A percentile compares a stretch with the other conserved stretches of the same genome.
These are phyloP conservation scores for Aricia artaxerxes DNA, from an alignment of 2,888 invertebrate species.

Conservation along the genomic window DNA sequence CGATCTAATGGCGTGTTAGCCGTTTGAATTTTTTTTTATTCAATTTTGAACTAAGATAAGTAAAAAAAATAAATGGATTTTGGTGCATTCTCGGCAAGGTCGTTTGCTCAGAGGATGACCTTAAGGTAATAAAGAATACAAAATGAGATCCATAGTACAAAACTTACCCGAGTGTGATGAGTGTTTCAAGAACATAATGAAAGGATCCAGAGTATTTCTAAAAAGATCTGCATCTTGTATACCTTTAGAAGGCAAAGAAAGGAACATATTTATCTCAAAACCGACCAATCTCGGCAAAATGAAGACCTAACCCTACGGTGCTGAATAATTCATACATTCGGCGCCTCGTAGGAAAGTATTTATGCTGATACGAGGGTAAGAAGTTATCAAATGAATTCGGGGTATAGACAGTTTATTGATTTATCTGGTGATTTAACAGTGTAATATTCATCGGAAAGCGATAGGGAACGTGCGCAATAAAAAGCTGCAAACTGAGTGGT, in stretches of 20 bases:
- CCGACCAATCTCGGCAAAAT: constrained; percentile 28
- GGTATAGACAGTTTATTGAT: constrained; percentile 2
- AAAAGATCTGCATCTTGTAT: background rate
- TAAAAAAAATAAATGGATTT: too few species aligned
- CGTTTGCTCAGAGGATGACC: too few species aligned
- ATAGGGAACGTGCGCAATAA: background rate
- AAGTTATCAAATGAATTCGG: constrained; percentile 12
- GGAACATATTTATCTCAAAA: background rate
- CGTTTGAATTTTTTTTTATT: too few species aligned
- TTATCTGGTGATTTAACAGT: background rate
- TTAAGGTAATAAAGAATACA: too few species aligned
- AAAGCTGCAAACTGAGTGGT: too few species aligned
- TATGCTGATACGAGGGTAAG: constrained; percentile 3
- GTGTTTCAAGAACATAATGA: too few species aligned
- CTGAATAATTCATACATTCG: constrained; percentile 29
- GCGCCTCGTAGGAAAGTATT: background rate
- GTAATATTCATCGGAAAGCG: background rate
- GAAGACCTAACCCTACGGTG: constrained; percentile 28
- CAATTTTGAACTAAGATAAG: too few species aligned
- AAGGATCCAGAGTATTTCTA: too few species aligned
- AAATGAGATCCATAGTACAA: too few species aligned
- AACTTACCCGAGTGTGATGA: too few species aligned
- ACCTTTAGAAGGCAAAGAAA: background rate
- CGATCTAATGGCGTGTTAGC: too few species aligned
- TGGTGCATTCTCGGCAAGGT: too few species aligned